A percentile compares a stretch with the other conserved stretches of the same genome.
Conservation (phyloP, 2,888 invertebrate species). For the Notodonta dromedarius region DNA sequence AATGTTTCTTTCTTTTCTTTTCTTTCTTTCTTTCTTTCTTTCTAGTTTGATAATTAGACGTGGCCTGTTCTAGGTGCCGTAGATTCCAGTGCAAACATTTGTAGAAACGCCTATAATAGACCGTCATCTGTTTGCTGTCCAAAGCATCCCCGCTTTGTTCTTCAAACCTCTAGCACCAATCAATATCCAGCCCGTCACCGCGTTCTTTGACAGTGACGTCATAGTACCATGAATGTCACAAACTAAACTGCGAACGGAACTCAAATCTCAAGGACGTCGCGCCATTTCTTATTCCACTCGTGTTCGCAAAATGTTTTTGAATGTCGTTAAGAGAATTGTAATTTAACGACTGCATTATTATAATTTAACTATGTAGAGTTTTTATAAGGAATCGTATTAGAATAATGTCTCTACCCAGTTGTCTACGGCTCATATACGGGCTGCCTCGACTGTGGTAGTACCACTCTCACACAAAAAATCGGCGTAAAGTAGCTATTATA, state of each 20-base stretch:
- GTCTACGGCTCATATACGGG: too few species aligned
- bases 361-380: not conserved
- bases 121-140: too few species aligned
- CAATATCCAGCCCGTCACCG: too few species aligned
- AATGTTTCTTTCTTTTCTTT: too few species aligned
- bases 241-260: constrained; percentile 32
- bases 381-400: not conserved
- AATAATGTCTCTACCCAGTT: not conserved
- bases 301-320: constrained; percentile 23
- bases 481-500: not conserved
- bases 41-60: too few species aligned
- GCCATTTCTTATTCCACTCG: constrained; percentile 20
- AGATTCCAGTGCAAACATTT: too few species aligned
- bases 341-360: constrained; percentile 3
- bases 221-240: constrained; percentile 10
- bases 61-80: too few species aligned
- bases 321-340: constrained; percentile 19
- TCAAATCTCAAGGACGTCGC: constrained; percentile 23
- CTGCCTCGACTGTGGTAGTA: too few species aligned
- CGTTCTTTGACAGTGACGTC: constrained; percentile 18
- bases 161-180: not conserved
- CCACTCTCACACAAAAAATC: too few species aligned
- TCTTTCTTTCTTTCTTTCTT: too few species aligned
- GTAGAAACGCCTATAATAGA: too few species aligned
- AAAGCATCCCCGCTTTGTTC: not conserved